Percentiles rank a stretch among this genome's conserved stretches.
Conservation (phyloP, 2,888 invertebrate genomes). For the Trisateles emortualis region DNA sequence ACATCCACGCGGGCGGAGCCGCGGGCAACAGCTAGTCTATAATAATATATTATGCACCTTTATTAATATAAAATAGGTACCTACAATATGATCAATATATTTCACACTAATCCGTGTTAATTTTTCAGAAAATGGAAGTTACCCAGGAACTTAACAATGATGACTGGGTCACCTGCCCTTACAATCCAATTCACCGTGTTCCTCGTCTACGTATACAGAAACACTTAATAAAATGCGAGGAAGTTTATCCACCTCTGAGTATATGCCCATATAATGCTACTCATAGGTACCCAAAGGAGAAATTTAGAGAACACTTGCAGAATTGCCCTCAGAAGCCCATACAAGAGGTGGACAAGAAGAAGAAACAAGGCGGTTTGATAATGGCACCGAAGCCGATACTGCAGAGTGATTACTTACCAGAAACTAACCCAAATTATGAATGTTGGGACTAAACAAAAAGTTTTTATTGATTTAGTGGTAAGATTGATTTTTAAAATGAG, state of each 20-base stretch:
- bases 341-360: background rate
- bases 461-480: too few relatives aligned
- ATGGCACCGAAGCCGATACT: constrained; percentile 46
- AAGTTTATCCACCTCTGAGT: constrained; percentile 67
- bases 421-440: constrained; percentile 62
- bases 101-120: too few relatives aligned
- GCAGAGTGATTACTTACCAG: constrained; percentile 53
- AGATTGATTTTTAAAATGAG: too few relatives aligned
- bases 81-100: too few relatives aligned
- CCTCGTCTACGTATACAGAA: constrained; percentile 79
- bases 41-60: too few relatives aligned
- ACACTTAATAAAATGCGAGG: constrained; percentile 86
- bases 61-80: too few relatives aligned
- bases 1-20: too few relatives aligned
- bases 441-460: constrained; percentile 56
- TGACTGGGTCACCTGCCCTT: constrained; percentile 83
- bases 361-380: constrained; percentile 13
- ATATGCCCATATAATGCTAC: constrained; percentile 87
- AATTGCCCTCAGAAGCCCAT: constrained; percentile 13
- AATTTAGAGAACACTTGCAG: constrained; percentile 15
- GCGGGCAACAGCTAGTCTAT: too few relatives aligned
- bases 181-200: constrained; percentile 81
- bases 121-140: constrained; percentile 49
- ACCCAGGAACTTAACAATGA: constrained; percentile 41
- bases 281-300: constrained; percentile 72